These are phyloP conservation scores for Ormyrus thymus DNA, from an alignment of 2,888 invertebrate genomes.

Conservation along the genomic window DNA sequence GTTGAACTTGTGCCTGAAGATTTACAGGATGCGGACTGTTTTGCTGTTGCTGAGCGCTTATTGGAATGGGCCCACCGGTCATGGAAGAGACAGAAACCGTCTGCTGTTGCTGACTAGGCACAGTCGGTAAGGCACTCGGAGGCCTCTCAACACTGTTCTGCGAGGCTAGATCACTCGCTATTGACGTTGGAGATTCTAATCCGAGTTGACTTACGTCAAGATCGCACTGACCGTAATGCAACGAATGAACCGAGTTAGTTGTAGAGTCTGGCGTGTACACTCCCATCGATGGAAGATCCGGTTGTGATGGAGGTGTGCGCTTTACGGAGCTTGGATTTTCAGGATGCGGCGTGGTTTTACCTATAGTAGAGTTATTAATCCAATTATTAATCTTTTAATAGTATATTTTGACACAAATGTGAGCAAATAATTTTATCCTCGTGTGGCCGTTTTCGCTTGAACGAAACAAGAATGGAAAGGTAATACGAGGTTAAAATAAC, in stretches of 20 bases:
- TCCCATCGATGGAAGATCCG: constrained; percentile 87
- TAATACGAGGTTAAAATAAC: too few relatives aligned
- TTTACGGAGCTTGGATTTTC: constrained; percentile 76
- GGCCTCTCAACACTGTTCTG: constrained; percentile 83
- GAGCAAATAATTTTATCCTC: too few relatives aligned
- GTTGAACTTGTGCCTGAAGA: constrained; percentile 70
- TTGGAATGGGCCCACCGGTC: constrained; percentile 62
- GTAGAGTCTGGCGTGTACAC: constrained; percentile 91
- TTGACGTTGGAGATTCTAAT: constrained; percentile 91
- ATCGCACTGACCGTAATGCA: constrained; percentile 88
- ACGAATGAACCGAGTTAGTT: constrained; percentile 87
- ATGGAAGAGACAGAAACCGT: constrained; percentile 31
- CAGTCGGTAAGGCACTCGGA: constrained; percentile 77
- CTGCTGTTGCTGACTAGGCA: constrained; percentile 58
- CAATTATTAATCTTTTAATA: not conserved
- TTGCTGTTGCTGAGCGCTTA: constrained; percentile 56
- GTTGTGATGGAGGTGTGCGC: constrained; percentile 76
- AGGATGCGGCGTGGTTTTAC: constrained; percentile 73
- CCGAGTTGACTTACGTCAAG: constrained; percentile 89
- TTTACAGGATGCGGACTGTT: constrained; percentile 68
- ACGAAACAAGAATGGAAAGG: too few relatives aligned
- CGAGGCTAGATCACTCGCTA: constrained; percentile 89
- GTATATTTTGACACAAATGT: too few relatives aligned
- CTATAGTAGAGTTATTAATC: not conserved
- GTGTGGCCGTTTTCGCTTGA: too few relatives aligned